Evolutionary conservation across 2,797 vertebrate species (phyloP).

Genomic region (Falco peregrinus): DNA sequence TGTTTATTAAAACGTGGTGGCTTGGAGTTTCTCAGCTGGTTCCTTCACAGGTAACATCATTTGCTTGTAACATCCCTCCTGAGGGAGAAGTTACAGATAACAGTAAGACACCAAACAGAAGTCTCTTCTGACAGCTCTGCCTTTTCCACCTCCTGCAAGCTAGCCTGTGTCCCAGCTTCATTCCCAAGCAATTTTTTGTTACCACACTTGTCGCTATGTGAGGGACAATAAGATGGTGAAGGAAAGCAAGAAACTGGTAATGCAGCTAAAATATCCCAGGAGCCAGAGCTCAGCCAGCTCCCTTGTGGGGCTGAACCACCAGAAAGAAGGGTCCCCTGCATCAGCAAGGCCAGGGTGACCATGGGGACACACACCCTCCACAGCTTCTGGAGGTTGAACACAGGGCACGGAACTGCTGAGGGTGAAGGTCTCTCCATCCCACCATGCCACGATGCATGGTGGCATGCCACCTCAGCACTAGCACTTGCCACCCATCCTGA

Average conservation of each 20-base stretch:
- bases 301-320: not conserved
- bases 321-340: not conserved
- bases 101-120: not conserved
- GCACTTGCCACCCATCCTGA: not conserved
- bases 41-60: not conserved
- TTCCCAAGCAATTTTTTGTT: not conserved
- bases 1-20: not conserved
- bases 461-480: not conserved
- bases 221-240: not conserved
- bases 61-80: not conserved
- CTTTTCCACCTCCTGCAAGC: not conserved
- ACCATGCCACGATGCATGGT: no score
- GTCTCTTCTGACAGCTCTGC: not conserved
- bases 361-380: not conserved
- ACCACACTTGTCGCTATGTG: not conserved
- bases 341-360: rapidly evolving
- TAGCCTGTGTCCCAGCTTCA: not conserved
- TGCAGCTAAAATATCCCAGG: not conserved
- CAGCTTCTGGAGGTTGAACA: not conserved
- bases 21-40: not conserved
- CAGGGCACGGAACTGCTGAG: no score
- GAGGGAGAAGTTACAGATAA: not conserved
- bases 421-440: not conserved
- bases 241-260: not conserved
- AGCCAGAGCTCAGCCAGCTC: not conserved